A percentile compares a stretch with the other conserved stretches of the same genome.
phyloP scores from a whole-genome alignment of 2,113 vertebrate species.

The Macrotis lagotis region DNA sequence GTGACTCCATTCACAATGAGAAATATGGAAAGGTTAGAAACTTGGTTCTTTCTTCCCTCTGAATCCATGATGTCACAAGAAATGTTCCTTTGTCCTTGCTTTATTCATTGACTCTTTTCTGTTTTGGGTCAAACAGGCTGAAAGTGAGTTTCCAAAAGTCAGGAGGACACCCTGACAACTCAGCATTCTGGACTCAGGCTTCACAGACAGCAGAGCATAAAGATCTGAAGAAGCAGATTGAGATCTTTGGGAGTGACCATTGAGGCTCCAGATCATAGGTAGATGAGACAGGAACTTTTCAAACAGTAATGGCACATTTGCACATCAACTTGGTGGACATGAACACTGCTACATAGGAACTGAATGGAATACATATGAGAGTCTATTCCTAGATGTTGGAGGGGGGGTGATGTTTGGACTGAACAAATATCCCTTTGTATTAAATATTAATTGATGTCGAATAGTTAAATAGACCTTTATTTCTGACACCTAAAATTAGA shows the following conservation, averaged over 20 bases:
- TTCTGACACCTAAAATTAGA: too few relatives aligned
- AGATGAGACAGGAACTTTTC: background rate
- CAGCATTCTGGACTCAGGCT: background rate
- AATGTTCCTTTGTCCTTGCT: background rate
- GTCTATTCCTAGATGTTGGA: background rate
- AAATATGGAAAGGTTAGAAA: background rate
- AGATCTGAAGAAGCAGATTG: background rate
- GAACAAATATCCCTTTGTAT: too few relatives aligned
- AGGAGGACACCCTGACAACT: background rate
- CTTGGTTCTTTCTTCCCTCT: background rate
- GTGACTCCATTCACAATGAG: background rate
- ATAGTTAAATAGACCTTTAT: too few relatives aligned
- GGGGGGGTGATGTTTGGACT: too few relatives aligned
- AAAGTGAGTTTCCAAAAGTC: background rate
- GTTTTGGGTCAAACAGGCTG: background rate
- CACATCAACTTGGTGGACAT: background rate
- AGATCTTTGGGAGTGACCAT: background rate
- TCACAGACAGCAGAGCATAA: background rate
- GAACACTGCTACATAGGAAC: background rate
- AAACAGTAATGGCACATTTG: background rate
- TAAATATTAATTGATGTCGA: too few relatives aligned
- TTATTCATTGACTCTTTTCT: background rate
- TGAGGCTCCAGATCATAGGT: background rate
- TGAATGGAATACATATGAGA: background rate
- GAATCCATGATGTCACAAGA: background rate